Evolutionary conservation across 2,113 vertebrate genomes (phyloP), one percentile per base, ranked within the genome.

Genomic region (Notothenia rossii): DNA sequence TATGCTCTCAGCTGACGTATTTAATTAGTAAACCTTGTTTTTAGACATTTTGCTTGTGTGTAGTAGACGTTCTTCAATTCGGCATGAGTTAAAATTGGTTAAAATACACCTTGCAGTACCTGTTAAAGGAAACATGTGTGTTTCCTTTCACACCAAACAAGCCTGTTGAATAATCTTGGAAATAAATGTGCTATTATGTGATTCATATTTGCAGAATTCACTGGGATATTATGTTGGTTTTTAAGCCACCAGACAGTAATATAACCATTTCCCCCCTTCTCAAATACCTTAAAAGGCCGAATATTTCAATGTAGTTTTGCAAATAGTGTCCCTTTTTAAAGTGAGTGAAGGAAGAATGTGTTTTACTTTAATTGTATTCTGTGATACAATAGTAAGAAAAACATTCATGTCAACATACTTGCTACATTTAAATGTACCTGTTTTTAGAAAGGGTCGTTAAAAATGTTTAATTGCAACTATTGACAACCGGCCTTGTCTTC

Each of bases 21-120:
- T 0, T 29, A 4, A 2, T 6, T 2, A 6, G 5, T 48, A 33
- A 40, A 45, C 3, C 7, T 15, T 1, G 0, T 3, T 1, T 48
- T 22, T 0, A 5, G 5, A 7, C 12, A 13, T 75, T 63, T 54
- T 33, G 0, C 0, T 0, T 33, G 18, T 43, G 3, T 14, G 1
- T 10, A 10, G 0, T 0, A 7, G 3, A 9, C 2, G 3, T 0
- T 20, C 15, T 60, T 64, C 1, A 56, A 48, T 59, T 84, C 78
- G 71, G 71, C 3, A 1, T n/a, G 4, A n/a, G 10, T 60, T 33
- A 13, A 59, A 53, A 56, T 22, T 11, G 15, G 10, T 59, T 33
- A 13, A 59, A 53, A 56, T 22, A 18, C 40, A 51, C 7, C 14
- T 20, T 43, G 2, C 43, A 8, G 7, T 2, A 2, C 0, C 0